Conservation (phyloP, 2,888 invertebrate species). For the Diloba caeruleocephala region DNA sequence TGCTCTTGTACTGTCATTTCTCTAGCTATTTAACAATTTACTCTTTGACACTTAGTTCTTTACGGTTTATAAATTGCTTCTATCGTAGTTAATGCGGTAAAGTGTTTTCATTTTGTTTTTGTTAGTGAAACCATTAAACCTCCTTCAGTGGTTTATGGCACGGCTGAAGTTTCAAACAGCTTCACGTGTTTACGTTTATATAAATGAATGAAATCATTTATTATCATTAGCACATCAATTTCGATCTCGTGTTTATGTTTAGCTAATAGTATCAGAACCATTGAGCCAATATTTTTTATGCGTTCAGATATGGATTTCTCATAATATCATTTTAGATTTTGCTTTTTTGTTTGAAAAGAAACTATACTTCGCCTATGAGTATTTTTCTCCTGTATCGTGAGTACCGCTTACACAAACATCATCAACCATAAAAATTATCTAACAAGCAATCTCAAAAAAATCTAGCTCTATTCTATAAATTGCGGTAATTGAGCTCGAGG, state of each 20-base stretch:
- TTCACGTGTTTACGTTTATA: constrained; percentile 7
- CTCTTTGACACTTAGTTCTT: constrained; percentile 29
- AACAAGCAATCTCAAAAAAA: too few relatives aligned
- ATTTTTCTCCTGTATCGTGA: too few relatives aligned
- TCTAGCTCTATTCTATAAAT: too few relatives aligned
- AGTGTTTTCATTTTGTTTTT: constrained; percentile 44
- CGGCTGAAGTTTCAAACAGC: not conserved
- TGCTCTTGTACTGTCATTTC: constrained; percentile 14
- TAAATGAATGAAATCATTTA: not conserved
- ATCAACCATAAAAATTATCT: too few relatives aligned
- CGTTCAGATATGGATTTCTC: not conserved
- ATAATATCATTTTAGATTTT: too few relatives aligned
- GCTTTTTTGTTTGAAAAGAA: too few relatives aligned
- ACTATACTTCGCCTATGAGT: too few relatives aligned
- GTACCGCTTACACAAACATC: too few relatives aligned
- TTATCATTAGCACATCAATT: not conserved
- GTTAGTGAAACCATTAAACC: constrained; percentile 46
- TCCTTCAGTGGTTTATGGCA: constrained; percentile 33
- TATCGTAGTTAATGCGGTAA: constrained; percentile 40
- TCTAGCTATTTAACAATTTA: constrained; percentile 1
- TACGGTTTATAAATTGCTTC: constrained; percentile 47
- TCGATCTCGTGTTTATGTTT: not conserved
- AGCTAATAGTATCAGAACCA: not conserved
- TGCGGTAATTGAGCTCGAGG: too few relatives aligned
- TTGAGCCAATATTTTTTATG: not conserved